Evolutionary conservation across 2,888 invertebrate species (phyloP), one percentile per base, ranked within the genome.

Genomic region (Lasioglossum figueresi): DNA sequence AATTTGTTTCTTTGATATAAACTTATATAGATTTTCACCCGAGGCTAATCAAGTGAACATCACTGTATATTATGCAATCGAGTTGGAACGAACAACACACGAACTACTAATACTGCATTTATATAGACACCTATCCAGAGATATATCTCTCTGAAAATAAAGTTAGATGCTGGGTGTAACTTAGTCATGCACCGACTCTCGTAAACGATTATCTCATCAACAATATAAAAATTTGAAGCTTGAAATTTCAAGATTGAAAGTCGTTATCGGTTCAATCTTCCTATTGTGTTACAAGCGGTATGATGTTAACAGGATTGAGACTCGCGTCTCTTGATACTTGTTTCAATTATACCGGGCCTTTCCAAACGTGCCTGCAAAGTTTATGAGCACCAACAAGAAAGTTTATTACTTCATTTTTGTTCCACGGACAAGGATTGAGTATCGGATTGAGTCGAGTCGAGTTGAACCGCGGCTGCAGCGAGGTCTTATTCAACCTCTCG

Each of bases 401-500:
- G 23, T 52, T 52, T 23, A n/a, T 52, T n/a, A 52, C n/a, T 52
- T 52, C 23, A 52, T 52, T 52, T n/a, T 23, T 52, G 23, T 52
- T 52, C 23, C n/a, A 52, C 52, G 48, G 48, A 8, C 48, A 3
- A 23, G 3, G 23, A 52, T 52, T 8, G 52, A 52, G 52, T 52
- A 23, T 52, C 23, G 52, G 23, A 52, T 52, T n/a, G 23, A 52
- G 52, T 52, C 52, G 23, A 52, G 52, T 52, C 52, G 23, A 23
- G 10, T n/a, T n/a, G 52, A 52, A 10, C 52, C 52, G 10, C 10
- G 23, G 10, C n/a, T 52, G 52, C 52, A 4, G 52, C 52, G 34
- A 79, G 63, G 45, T 79, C 79, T 79, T 79, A 79, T 66, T 74
- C 74, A 70, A 70, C 52, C 52, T 27, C 34, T 14, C 52, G 52